A percentile compares a stretch with the other conserved stretches of the same genome.
phyloP scores from a whole-genome alignment of 2,888 invertebrate genomes.

The Cyaniris semiargus region DNA sequence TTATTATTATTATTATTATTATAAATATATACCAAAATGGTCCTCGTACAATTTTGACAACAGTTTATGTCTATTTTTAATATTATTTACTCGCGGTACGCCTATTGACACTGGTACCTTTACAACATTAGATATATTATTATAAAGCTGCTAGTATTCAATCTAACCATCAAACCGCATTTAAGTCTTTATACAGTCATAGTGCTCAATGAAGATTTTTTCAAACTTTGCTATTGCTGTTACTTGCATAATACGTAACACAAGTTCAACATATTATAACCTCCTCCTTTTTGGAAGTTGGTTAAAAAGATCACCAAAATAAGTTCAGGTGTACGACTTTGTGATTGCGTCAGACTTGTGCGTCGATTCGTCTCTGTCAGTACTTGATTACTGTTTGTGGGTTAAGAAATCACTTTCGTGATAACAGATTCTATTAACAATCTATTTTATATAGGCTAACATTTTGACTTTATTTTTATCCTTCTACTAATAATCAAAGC shows the following conservation, averaged over 20 bases:
- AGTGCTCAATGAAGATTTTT: neutral
- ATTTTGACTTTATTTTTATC: neutral
- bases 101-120: too few species aligned
- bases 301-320: neutral
- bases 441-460: neutral
- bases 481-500: neutral
- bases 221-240: neutral
- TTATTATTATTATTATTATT: too few species aligned
- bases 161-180: too few species aligned
- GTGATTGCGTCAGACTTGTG: neutral
- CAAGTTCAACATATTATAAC: neutral
- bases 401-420: neutral
- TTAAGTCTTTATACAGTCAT: too few species aligned
- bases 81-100: too few species aligned
- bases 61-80: too few species aligned
- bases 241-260: neutral
- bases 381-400: slow-evolving; percentile 13
- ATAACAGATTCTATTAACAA: slow-evolving; percentile 13
- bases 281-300: too few species aligned
- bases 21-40: too few species aligned
- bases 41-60: too few species aligned
- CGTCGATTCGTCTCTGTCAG: slow-evolving; percentile 19
- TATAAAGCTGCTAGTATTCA: too few species aligned
- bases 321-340: neutral
- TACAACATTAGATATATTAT: too few species aligned